Evolutionary conservation across 2,113 vertebrate genomes (phyloP).

Genomic region (Megaceryle torquata): DNA sequence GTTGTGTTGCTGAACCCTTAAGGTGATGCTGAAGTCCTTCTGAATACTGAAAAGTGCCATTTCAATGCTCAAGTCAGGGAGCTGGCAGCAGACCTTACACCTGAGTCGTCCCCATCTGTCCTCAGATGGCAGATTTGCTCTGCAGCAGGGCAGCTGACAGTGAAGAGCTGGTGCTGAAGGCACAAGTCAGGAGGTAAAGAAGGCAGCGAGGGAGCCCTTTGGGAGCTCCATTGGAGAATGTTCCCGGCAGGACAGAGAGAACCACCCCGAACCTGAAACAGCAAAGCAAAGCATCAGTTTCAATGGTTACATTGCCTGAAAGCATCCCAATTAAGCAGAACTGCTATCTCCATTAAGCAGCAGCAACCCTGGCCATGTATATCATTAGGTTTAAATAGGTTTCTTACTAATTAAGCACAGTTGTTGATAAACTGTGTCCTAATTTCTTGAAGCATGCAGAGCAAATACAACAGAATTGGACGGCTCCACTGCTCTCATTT

Average conservation of each 20-base stretch:
- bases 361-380: background rate
- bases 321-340: slow-evolving; percentile 9
- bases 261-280: background rate
- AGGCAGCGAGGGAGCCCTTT: background rate
- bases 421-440: slow-evolving; percentile 13
- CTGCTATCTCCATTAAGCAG: background rate
- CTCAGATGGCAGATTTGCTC: background rate
- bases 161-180: background rate
- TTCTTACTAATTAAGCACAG: slow-evolving; percentile 29
- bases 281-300: background rate
- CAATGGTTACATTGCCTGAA: background rate
- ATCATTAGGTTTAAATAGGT: slow-evolving; percentile 22
- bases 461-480: background rate
- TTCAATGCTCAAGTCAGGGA: background rate
- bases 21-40: background rate
- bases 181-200: background rate
- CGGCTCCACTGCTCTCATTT: background rate
- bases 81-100: background rate
- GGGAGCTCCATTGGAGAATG: background rate
- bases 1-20: background rate
- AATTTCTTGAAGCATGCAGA: background rate
- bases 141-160: background rate
- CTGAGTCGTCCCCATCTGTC: rapidly evolving
- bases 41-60: rapidly evolving
- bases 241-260: background rate